These are phyloP conservation scores for Brevimyrus niger DNA, from an alignment of 2,113 vertebrate species.

Conservation along the genomic window DNA sequence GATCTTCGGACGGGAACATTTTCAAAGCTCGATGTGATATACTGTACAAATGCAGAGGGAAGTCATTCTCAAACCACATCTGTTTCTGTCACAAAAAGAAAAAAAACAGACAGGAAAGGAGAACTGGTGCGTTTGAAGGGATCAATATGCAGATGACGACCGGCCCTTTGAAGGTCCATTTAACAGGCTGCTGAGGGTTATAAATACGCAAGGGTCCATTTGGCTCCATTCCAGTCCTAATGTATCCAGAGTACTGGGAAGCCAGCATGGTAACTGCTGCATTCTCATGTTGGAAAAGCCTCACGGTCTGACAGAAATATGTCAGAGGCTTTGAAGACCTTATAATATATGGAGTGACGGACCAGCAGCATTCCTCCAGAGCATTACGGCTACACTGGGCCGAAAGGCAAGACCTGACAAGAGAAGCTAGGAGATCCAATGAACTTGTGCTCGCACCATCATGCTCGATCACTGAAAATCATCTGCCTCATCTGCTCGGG, in stretches of 20 bases:
- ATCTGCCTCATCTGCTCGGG: not conserved
- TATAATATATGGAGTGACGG: not conserved
- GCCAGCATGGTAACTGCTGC: not conserved
- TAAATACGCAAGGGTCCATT: not conserved
- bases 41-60: not conserved
- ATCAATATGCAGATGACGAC: not conserved
- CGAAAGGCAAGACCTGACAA: slow-evolving; percentile 3
- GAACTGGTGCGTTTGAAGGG: not conserved
- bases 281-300: not conserved
- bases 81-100: not conserved
- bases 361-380: not conserved
- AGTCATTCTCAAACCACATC: slow-evolving; percentile 10
- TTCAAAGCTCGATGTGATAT: not conserved
- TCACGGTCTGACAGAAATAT: slow-evolving; percentile 1
- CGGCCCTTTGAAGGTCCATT: slow-evolving; percentile 6
- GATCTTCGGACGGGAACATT: not conserved
- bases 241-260: not conserved
- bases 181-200: not conserved
- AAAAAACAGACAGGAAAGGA: not conserved
- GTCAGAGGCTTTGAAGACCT: not conserved
- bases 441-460: not conserved
- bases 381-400: not conserved
- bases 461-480: not conserved
- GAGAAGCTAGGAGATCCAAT: not conserved
- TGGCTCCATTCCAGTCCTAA: not conserved